Conservation (phyloP, 2,888 invertebrate species). For the Eristalis pertinax region DNA sequence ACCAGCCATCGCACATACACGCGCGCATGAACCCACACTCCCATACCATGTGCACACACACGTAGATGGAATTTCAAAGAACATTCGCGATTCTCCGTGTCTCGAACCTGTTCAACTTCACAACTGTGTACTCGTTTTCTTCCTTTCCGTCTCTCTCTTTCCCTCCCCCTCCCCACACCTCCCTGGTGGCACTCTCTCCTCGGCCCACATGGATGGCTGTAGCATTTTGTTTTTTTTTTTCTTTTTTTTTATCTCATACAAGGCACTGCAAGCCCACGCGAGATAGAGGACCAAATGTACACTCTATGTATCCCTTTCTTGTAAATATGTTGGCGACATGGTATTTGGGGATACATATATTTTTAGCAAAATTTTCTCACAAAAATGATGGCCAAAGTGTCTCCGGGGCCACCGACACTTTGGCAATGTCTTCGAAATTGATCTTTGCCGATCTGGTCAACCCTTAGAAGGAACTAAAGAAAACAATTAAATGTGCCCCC, state of each 20-base stretch:
- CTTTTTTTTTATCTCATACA: not conserved
- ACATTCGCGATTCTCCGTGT: not conserved
- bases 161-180: too few relatives aligned
- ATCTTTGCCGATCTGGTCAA: not conserved
- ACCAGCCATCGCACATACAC: too few relatives aligned
- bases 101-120: slow-evolving; percentile 28
- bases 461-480: too few relatives aligned
- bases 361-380: not conserved
- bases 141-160: not conserved
- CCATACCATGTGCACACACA: too few relatives aligned
- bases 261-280: slow-evolving; percentile 19
- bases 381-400: not conserved
- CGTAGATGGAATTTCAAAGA: not conserved
- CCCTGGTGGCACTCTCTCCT: not conserved
- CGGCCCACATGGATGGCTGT: not conserved
- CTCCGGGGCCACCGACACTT: too few relatives aligned
- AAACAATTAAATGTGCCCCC: not conserved
- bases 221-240: not conserved
- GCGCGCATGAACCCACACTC: too few relatives aligned
- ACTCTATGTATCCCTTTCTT: slow-evolving; percentile 34
- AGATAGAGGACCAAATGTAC: slow-evolving; percentile 21
- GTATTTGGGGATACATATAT: slow-evolving; percentile 3
- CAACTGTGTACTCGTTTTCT: slow-evolving; percentile 7
- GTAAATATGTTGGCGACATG: slow-evolving; percentile 20
- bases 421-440: not conserved